Evolutionary conservation across 2,888 invertebrate species (phyloP), one percentile per base, ranked within the genome.

Genomic region (Noctua fimbriata): DNA sequence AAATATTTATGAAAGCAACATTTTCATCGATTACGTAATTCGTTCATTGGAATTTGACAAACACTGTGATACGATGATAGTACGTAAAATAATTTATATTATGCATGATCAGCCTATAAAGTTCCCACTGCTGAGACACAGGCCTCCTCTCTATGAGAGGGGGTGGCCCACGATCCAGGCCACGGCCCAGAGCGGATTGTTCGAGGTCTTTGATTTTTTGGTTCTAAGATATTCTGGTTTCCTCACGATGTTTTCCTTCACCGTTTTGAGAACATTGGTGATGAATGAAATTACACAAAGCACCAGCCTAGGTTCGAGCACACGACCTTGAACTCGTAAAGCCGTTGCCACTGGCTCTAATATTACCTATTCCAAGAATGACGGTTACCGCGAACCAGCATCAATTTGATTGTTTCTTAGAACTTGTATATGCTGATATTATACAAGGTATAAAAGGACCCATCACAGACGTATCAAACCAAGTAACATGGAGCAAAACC

Each of bases 11-110:
- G 10, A 44, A 49, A 18, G 16, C 10, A 65, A 65, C 28, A 49
- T 65, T 65, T 63, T 6, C 52, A 52, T 24, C 12, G 63, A 41
- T 28, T 41, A n/a, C n/a, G n/a, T 52, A 28, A 72, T 28, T 41
- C 49, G 52, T 78, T 73, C 32, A 9, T 60, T 72, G 52, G 32
- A 41, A 36, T 67, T 6, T 21, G 0, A 36, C 44, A 10, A 69
- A 28, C 69, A 28, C 10, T 55, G 16, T 12, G 18, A 65, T 55
- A 18, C 16, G 14, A 79, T 58, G 67, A 24, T 47, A 80, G 18
- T 44, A 69, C 24, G 6, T 63, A 69, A 21, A 18, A 60, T 79
- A 18, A n/a, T 44, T 41, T 21, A 24, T n/a, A 72, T 67, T 78
- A 12, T 24, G 28, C 18, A 47, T 6, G 28, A 28, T 60, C 7